Evolutionary conservation across 2,113 vertebrate species (phyloP).

Genomic region (zebrafish (Danio rerio)): DNA sequence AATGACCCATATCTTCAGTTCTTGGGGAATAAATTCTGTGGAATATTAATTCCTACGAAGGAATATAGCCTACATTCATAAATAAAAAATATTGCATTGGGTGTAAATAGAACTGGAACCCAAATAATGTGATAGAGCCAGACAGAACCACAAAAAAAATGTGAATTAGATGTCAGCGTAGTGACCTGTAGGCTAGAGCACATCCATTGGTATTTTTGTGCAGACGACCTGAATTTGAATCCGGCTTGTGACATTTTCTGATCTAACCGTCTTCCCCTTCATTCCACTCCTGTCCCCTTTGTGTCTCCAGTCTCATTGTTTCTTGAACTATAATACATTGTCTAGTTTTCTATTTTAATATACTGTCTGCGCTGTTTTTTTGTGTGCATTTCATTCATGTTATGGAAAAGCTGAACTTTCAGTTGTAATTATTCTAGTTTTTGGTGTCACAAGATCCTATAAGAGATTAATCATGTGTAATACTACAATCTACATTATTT

Average conservation of each 20-base stretch:
- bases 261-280: not conserved
- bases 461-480: too few relatives aligned
- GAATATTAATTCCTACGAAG: slow-evolving; percentile 1
- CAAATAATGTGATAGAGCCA: not conserved
- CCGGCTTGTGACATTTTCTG: slow-evolving; percentile 8
- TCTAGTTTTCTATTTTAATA: too few relatives aligned
- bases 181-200: not conserved
- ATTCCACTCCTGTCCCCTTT: not conserved
- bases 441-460: too few relatives aligned
- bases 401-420: too few relatives aligned
- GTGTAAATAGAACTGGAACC: not conserved
- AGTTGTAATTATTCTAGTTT: too few relatives aligned
- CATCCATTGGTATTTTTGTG: not conserved
- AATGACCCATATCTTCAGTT: not conserved
- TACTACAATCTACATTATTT: too few relatives aligned
- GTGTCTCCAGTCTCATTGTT: not conserved
- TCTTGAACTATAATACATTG: not conserved
- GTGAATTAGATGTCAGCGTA: not conserved
- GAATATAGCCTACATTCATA: not conserved
- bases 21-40: not conserved
- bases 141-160: not conserved
- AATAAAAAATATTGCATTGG: slow-evolving; percentile 2
- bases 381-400: too few relatives aligned
- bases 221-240: not conserved
- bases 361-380: too few relatives aligned